These are phyloP conservation scores for Euglossa dilemma DNA, from an alignment of 1,140 invertebrate genomes.

Conservation along the genomic window DNA sequence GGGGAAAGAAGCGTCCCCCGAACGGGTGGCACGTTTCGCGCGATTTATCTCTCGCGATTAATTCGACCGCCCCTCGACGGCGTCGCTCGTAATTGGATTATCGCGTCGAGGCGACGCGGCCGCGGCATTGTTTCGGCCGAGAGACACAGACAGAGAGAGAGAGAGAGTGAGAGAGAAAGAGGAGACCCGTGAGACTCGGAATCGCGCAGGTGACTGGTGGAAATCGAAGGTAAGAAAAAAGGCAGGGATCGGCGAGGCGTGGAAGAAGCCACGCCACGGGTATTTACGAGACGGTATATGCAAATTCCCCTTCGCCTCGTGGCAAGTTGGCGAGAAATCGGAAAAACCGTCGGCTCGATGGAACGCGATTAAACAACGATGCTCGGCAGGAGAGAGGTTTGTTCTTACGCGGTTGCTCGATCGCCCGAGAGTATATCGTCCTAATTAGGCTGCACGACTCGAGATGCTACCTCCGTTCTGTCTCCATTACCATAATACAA, in stretches of 20 bases:
- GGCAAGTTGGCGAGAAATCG: background rate
- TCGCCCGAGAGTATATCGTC: background rate
- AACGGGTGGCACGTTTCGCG: constrained; percentile 25
- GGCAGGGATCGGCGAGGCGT: too few species aligned
- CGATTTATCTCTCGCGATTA: constrained; percentile 50
- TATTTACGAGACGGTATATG: too few species aligned
- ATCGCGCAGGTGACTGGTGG: background rate
- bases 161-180: constrained; percentile 21
- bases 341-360: background rate
- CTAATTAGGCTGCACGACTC: constrained; percentile 5
- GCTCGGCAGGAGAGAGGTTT: background rate
- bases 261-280: too few species aligned
- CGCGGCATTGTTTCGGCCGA: constrained; percentile 29
- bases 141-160: constrained; percentile 22
- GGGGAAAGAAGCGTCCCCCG: constrained; percentile 26
- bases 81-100: constrained; percentile 47
- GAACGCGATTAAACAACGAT: background rate
- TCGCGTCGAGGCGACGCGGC: constrained; percentile 12
- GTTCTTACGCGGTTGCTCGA: background rate
- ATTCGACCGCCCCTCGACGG: constrained; percentile 38
- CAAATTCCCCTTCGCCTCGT: too few species aligned
- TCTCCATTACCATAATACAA: constrained; percentile 26
- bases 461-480: constrained; percentile 9
- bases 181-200: background rate
- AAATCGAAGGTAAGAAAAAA: background rate